Base-by-base conservation (phyloP, 2,113 vertebrate genomes). In the Oreochromis niloticus region DNA sequence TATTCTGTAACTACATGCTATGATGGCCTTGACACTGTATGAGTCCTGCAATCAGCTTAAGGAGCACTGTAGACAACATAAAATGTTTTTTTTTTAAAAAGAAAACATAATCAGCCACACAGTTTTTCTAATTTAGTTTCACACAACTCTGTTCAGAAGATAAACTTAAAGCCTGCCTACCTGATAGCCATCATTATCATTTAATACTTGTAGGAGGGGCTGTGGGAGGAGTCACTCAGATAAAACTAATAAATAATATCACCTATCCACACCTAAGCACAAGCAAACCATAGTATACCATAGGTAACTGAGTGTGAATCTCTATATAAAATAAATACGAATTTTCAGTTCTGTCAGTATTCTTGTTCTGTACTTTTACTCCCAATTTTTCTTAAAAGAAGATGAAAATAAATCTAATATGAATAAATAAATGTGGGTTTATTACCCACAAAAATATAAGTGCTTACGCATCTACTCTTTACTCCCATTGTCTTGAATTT, bases 141-240 rank as follows among this genome's bases (percentile, higher is more conserved):
- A n/a, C 9, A 36, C 5, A 50, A 2, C 24, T 82, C 73, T 10
- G 82, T 71, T 83, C 24, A 73, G 13, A 66, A 34, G 11, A 61
- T 9, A 63, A 12, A 6, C 32, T 39, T 54, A 80, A 89, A 91
- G 81, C 85, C 88, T 61, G 91, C 91, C 82, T 84, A 68, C 83
- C 50, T 84, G 82, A 66, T 34, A 41, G 39, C 9, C 27, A 50
- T 39, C 2, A 7, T 80, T 46, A 79, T 87, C 6, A 88, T 87
- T 81, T 54, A 86, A 79, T 83, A 84, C 6, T 36, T 56, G 83
- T 46, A 41, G 94, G 95, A 43, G 91, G 91, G 66, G 75, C 66
- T 68, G 55, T 66, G 81, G 94, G 95, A 89, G 94, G 94, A 92
- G 95, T 91, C 90, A 91, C 0, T 39, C 36, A 32, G n/a, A 93